Base-by-base conservation (phyloP, 2,113 vertebrate genomes). In the Anseranas semipalmata region DNA sequence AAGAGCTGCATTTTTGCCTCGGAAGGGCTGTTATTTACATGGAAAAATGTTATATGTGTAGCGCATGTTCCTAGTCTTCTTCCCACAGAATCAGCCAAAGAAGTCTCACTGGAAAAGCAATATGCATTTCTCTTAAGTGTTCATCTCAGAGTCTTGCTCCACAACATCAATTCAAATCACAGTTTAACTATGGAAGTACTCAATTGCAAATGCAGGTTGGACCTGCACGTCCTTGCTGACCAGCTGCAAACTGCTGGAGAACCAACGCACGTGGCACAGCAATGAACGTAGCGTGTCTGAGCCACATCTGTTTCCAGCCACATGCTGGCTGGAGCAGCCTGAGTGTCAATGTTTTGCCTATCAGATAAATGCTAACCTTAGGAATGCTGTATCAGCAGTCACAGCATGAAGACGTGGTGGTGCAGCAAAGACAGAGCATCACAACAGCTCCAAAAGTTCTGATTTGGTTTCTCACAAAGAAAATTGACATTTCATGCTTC, bases 1-100 rank as follows among this genome's bases (percentile, higher is more conserved):
- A 90, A 62, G 22, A 87, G 45, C 53, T 89, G 35, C 16, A 18
- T 79, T 91, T 92, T 89, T 73, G 48, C 66, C 65, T 91, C 72
- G 84, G 60, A 92, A 76, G 10, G 37, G 28, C 55, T 94, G 56
- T 86, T 84, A 76, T 60, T 92, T 89, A 74, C 35, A 39, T 60
- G 50, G 55, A 25, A 80, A 85, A 86, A 71, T 39, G 4, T 33
- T 56, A 6, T 6, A 15, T 32, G 30, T 41, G 32, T 52, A 67
- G 58, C 79, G 30, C 22, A 8, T 45, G 20, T 87, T 85, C 43
- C 39, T 75, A 52, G n/a, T 56, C 13, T 24, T 62, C 74, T 80
- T 94, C 76, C 56, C 68, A 37, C 46, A 56, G 65, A 74, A 52
- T n/a, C 59, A 52, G 79, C 75, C 75, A 71, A 80, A n/a, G 25